Percentiles rank a stretch among this genome's conserved stretches.
Evolutionary conservation across 1,140 invertebrate genomes (phyloP).

Genomic region (Platyscapa corneri): DNA sequence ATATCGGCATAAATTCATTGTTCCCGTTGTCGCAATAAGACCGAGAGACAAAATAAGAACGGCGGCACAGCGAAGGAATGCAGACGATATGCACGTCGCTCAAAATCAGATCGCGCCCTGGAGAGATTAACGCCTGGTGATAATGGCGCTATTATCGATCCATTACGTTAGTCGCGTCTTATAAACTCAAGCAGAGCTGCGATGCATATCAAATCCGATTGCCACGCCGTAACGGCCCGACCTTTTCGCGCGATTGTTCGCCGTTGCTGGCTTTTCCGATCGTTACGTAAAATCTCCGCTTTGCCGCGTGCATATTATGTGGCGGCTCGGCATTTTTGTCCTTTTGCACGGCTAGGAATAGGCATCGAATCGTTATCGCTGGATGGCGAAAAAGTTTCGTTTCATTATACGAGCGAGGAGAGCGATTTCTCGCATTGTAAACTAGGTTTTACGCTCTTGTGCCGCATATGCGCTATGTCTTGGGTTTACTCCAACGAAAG

Average conservation of each 20-base stretch:
- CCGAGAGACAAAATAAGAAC: background rate
- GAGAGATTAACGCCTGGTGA: background rate
- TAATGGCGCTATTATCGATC: background rate
- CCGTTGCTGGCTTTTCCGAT: constrained; percentile 27
- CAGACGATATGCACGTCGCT: too few relatives aligned
- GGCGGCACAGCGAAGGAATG: background rate
- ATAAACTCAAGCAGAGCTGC: background rate
- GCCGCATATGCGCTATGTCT: too few relatives aligned
- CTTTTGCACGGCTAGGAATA: too few relatives aligned
- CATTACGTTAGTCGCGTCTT: background rate
- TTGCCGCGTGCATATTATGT: background rate
- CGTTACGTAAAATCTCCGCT: constrained; percentile 26
- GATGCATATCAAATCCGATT: background rate
- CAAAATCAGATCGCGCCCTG: background rate
- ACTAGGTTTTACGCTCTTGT: background rate
- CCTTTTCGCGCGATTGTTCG: background rate
- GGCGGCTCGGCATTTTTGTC: background rate
- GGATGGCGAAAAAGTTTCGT: background rate
- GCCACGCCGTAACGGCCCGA: background rate
- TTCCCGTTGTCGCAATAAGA: background rate
- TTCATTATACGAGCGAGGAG: background rate
- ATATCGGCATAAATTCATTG: background rate
- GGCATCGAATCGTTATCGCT: background rate
- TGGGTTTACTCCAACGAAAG: too few relatives aligned
- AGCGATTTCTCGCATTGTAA: background rate